These are phyloP conservation scores for Cephus pulcher DNA, from an alignment of 2,888 invertebrate species.

Conservation along the genomic window DNA sequence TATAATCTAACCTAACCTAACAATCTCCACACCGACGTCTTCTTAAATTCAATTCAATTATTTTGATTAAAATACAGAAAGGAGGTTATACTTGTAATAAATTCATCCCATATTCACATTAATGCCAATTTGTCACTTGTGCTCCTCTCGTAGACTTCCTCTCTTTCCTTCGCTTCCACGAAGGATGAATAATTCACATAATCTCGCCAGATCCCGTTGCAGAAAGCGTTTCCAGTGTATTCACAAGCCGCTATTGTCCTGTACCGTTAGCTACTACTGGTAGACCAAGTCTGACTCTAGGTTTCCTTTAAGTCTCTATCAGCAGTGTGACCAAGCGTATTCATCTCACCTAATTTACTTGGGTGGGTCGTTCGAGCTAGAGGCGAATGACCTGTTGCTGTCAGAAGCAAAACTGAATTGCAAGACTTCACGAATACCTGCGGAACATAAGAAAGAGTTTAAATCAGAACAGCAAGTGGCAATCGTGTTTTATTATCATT, in stretches of 20 bases:
- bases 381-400: neutral
- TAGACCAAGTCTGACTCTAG: neutral
- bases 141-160: neutral
- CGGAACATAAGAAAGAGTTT: neutral
- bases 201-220: slow-evolving; percentile 3
- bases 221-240: neutral
- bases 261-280: neutral
- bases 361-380: slow-evolving; percentile 13
- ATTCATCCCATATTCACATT: neutral
- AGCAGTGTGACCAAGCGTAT: neutral
- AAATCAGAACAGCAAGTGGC: neutral
- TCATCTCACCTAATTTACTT: slow-evolving; percentile 22
- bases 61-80: neutral
- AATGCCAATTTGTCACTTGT: neutral
- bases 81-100: neutral
- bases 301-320: neutral
- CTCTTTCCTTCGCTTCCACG: neutral
- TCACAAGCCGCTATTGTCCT: slow-evolving; percentile 5
- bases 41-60: neutral
- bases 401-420: neutral
- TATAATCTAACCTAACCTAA: neutral
- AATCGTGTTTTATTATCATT: neutral
- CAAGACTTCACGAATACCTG: neutral
- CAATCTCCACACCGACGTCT: neutral
- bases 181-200: neutral